Conservation (phyloP, 2,797 vertebrate genomes). For the Anolis apletophallus region DNA sequence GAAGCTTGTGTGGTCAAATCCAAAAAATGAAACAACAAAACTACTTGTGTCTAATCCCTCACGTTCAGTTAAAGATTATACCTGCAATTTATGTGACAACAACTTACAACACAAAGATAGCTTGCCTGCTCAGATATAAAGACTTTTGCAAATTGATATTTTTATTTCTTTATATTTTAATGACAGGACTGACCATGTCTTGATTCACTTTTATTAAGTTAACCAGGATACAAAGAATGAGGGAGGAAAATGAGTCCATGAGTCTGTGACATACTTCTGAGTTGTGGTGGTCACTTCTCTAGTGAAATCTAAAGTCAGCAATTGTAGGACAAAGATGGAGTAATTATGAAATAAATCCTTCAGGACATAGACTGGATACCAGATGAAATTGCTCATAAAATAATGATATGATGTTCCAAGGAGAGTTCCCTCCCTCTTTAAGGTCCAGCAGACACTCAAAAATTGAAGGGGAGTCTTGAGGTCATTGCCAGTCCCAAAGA, state of each 20-base stretch:
- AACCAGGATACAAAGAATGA: neutral
- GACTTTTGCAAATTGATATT: neutral
- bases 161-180: neutral
- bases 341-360: neutral
- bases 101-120: neutral
- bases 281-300: neutral
- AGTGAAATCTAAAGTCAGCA: neutral
- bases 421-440: neutral
- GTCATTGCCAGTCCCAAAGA: neutral
- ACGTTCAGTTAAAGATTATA: neutral
- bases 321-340: neutral
- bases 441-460: too few species aligned
- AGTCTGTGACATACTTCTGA: too few species aligned
- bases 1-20: neutral
- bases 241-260: neutral
- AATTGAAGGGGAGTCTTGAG: neutral
- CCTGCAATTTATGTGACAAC: neutral
- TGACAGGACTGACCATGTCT: neutral
- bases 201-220: neutral
- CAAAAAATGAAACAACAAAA: too few species aligned
- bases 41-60: neutral
- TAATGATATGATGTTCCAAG: neutral
- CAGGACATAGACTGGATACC: neutral
- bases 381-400: neutral
- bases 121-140: neutral